Evolutionary conservation across 2,888 invertebrate genomes (phyloP).

Genomic region (Thalpophila matura): DNA sequence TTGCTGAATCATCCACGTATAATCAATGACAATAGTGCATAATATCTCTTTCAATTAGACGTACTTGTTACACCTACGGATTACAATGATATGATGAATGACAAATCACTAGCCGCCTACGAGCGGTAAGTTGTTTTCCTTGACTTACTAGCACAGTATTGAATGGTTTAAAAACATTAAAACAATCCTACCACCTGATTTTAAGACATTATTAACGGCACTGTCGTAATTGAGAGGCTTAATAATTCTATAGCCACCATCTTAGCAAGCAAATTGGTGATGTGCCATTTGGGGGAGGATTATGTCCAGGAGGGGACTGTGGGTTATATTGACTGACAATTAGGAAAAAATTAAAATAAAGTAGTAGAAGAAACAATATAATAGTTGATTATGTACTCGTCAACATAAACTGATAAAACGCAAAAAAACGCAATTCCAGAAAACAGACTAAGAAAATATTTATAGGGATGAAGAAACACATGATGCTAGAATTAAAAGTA

Average conservation of each 20-base stretch:
- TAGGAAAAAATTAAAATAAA: neutral
- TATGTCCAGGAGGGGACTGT: too few species aligned
- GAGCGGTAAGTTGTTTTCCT: slow-evolving; percentile 37
- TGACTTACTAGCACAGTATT: slow-evolving; percentile 41
- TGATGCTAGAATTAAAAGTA: neutral
- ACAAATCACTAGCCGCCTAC: slow-evolving; percentile 35
- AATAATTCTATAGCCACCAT: too few species aligned
- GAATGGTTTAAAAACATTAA: neutral
- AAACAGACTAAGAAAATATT: neutral
- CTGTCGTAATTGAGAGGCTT: too few species aligned
- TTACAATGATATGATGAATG: slow-evolving; percentile 32
- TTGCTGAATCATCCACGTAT: neutral
- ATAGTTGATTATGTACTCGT: too few species aligned
- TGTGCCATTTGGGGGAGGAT: too few species aligned
- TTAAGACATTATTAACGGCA: too few species aligned
- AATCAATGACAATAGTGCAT: slow-evolving; percentile 3
- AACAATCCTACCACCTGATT: neutral
- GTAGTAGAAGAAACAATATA: too few species aligned
- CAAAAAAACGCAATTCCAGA: neutral
- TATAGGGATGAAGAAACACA: neutral
- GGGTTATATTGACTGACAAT: too few species aligned
- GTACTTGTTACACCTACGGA: slow-evolving; percentile 1
- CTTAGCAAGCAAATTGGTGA: too few species aligned
- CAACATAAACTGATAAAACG: too few species aligned
- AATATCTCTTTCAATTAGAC: slow-evolving; percentile 31